Evolutionary conservation across 2,888 invertebrate species (phyloP).

Genomic region (Flexamia atlantica): DNA sequence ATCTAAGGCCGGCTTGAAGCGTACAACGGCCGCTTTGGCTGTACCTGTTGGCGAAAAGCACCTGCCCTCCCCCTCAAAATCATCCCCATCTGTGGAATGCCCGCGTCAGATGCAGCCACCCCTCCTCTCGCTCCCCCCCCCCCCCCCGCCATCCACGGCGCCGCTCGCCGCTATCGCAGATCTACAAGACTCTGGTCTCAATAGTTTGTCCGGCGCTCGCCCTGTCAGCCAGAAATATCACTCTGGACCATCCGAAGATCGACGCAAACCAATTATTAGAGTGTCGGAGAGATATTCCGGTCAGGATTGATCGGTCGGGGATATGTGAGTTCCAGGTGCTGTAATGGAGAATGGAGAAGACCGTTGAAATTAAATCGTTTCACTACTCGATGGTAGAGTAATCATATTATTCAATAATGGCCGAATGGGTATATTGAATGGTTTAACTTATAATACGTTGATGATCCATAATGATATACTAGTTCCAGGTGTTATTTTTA

Average conservation of each 20-base stretch:
- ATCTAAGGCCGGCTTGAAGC: background rate
- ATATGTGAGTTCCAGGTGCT: no score
- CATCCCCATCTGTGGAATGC: constrained; percentile 28
- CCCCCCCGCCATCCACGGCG: background rate
- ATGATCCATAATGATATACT: no score
- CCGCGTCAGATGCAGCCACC: constrained; percentile 7
- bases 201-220: background rate
- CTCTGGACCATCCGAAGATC: constrained; percentile 3
- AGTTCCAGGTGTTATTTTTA: no score
- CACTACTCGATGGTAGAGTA: no score
- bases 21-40: constrained; percentile 10
- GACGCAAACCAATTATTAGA: constrained; percentile 46
- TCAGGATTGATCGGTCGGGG: constrained; percentile 12
- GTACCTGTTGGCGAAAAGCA: constrained; percentile 56
- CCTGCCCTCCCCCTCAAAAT: constrained; percentile 50
- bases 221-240: constrained; percentile 12
- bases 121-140: constrained; percentile 3
- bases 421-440: no score
- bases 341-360: no score
- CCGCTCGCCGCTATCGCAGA: constrained; percentile 10
- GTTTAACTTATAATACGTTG: no score
- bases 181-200: constrained; percentile 8
- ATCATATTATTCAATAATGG: no score
- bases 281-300: background rate
- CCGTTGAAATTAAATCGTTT: no score